Percentiles rank a stretch among this genome's conserved stretches.
Conservation (phyloP, 2,888 invertebrate genomes). For the Panopea generosa region DNA sequence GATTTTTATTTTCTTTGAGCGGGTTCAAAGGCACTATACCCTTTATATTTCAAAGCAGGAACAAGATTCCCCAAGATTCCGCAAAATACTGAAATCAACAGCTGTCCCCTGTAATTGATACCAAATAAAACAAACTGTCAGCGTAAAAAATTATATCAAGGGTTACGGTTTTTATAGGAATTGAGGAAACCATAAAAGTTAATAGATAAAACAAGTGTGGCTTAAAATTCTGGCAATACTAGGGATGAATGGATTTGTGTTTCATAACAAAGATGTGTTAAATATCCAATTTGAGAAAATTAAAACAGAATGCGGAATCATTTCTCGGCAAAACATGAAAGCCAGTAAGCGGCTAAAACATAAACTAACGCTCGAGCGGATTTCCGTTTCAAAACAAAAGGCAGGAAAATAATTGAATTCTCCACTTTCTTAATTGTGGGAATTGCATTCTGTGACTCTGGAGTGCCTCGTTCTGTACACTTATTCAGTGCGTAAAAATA, state of each 20-base stretch:
- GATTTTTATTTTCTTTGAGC: too few species aligned
- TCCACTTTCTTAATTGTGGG: conserved; percentile 15
- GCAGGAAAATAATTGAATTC: conserved; percentile 50
- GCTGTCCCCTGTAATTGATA: background rate
- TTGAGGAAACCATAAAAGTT: conserved; percentile 21
- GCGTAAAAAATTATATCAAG: background rate
- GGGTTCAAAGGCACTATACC: too few species aligned
- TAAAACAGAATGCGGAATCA: conserved; percentile 24
- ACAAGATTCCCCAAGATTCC: too few species aligned
- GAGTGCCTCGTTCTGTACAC: conserved; percentile 7
- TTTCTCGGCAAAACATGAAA: conserved; percentile 2
- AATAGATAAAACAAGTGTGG: conserved; percentile 13
- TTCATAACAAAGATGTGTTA: conserved; percentile 52
- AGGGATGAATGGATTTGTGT: conserved; percentile 12
- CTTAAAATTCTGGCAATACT: background rate
- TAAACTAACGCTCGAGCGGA: conserved; percentile 6
- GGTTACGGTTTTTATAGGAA: background rate
- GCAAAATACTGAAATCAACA: background rate
- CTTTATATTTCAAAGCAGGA: too few species aligned
- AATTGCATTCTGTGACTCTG: background rate
- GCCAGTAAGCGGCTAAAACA: background rate
- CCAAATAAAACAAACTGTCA: background rate
- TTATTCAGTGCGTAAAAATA: conserved; percentile 48
- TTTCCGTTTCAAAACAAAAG: conserved; percentile 59
- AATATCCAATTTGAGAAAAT: conserved; percentile 37